These are phyloP conservation scores for Temnothorax curvispinosus DNA, from an alignment of 1,140 invertebrate genomes.

Conservation along the genomic window DNA sequence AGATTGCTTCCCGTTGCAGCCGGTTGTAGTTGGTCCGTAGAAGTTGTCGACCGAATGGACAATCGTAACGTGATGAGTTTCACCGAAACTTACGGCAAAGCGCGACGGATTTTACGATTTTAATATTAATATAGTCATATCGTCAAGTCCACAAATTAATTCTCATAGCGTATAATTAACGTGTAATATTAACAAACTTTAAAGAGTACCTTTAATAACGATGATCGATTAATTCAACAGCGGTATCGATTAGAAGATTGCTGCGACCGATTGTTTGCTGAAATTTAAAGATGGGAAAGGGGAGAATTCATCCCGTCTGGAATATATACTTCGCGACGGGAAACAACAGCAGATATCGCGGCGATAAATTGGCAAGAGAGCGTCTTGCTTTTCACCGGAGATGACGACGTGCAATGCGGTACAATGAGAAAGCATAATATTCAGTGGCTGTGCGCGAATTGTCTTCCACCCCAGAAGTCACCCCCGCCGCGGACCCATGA, in stretches of 20 bases:
- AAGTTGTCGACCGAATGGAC: conserved; percentile 36
- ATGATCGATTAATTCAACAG: background rate
- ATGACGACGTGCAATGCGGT: conserved; percentile 63
- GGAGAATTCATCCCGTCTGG: conserved; percentile 57
- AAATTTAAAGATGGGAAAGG: background rate
- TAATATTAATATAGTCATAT: background rate
- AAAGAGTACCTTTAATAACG: background rate
- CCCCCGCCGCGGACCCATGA: conserved; percentile 38
- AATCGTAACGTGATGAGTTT: conserved; percentile 55
- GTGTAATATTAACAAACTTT: background rate
- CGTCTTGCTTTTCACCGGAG: conserved; percentile 68
- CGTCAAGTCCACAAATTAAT: background rate
- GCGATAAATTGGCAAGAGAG: conserved; percentile 72
- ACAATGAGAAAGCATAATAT: conserved; percentile 71
- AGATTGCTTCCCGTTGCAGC: conserved; percentile 59
- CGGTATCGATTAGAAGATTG: background rate
- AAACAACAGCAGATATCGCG: conserved; percentile 64
- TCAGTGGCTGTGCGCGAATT: conserved; percentile 65
- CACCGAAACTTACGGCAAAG: background rate
- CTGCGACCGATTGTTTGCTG: background rate
- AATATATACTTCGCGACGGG: conserved; percentile 68
- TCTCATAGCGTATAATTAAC: background rate
- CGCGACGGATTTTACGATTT: background rate
- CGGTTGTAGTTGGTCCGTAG: conserved; percentile 13
- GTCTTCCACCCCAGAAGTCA: conserved; percentile 58